Conservation (phyloP, 2,113 vertebrate species). For the Bubalus kerabau region DNA sequence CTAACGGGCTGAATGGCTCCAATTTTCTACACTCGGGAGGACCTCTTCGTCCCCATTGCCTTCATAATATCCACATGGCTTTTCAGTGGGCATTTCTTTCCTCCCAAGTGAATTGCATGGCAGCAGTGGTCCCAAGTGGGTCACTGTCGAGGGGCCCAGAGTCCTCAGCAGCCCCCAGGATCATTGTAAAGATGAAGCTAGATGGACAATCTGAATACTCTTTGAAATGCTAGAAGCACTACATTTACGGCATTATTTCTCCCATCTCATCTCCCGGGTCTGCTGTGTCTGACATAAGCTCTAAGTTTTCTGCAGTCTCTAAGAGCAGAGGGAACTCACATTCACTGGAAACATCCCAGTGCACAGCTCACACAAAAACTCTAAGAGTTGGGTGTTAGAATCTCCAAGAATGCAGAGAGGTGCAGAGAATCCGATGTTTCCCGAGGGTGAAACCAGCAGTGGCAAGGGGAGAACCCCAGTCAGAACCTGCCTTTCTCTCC, state of each 20-base stretch:
- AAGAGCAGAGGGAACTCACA: not conserved
- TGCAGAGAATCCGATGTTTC: not conserved
- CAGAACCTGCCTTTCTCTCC: not conserved
- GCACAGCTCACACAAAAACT: not conserved
- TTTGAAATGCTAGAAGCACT: not conserved
- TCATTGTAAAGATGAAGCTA: not conserved
- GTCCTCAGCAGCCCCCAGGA: not conserved
- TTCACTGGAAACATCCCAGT: not conserved
- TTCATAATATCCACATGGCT: not conserved
- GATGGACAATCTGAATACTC: rapidly evolving
- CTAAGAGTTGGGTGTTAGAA: not conserved
- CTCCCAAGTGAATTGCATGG: not conserved
- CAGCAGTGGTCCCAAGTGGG: not conserved
- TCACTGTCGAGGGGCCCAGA: not conserved
- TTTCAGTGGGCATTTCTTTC: not conserved
- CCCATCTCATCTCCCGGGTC: rapidly evolving
- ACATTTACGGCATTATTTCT: not conserved
- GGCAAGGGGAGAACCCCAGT: rapidly evolving
- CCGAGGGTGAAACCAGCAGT: too few relatives aligned
- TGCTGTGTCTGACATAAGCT: not conserved
- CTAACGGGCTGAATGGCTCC: slow-evolving; percentile 19
- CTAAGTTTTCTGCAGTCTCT: not conserved
- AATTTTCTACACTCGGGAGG: slow-evolving; percentile 9
- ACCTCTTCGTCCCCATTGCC: not conserved
- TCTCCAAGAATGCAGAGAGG: not conserved